Conservation (phyloP, 2,888 invertebrate species). For the Drosophila pegasa region DNA sequence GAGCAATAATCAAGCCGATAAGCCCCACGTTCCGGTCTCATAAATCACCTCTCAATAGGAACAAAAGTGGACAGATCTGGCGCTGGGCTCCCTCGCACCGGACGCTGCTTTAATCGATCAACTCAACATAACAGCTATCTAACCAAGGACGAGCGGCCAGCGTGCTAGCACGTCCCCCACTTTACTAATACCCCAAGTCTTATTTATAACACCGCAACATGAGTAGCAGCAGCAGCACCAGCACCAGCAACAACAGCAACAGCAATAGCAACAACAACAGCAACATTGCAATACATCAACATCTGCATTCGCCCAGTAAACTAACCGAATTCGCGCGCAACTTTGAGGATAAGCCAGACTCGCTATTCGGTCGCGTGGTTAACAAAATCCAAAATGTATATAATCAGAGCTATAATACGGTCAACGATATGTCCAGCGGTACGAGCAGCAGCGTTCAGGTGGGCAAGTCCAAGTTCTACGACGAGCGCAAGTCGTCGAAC, state of each 20-base stretch:
- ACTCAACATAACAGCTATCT: constrained; percentile 82
- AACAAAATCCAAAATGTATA: constrained; percentile 85
- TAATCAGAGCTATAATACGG: constrained; percentile 84
- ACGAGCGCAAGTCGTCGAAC: constrained; percentile 43
- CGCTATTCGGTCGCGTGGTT: constrained; percentile 84
- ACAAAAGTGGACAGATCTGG: constrained; percentile 88
- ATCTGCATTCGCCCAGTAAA: constrained; percentile 88
- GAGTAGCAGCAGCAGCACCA: constrained; percentile 49
- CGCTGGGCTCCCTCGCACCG: constrained; percentile 85
- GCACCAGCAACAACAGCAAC: constrained; percentile 5
- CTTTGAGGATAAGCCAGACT: constrained; percentile 84
- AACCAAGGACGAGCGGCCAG: constrained; percentile 60
- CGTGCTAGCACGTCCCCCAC: constrained; percentile 49
- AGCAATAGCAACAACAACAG: constrained; percentile 48
- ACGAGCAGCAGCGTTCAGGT: constrained; percentile 56
- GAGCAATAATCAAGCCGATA: constrained; percentile 86
- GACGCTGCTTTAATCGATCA: constrained; percentile 84
- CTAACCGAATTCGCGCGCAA: constrained; percentile 91
- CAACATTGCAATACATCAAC: constrained; percentile 85
- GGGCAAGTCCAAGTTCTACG: constrained; percentile 80
- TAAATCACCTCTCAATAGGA: constrained; percentile 85
- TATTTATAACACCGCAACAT: constrained; percentile 43
- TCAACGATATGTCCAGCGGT: constrained; percentile 82
- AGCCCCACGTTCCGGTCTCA: constrained; percentile 73
- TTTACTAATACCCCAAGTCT: constrained; percentile 35